phyloP scores from a whole-genome alignment of 2,888 invertebrate species.

The Drosophila pseudotakahashii region DNA sequence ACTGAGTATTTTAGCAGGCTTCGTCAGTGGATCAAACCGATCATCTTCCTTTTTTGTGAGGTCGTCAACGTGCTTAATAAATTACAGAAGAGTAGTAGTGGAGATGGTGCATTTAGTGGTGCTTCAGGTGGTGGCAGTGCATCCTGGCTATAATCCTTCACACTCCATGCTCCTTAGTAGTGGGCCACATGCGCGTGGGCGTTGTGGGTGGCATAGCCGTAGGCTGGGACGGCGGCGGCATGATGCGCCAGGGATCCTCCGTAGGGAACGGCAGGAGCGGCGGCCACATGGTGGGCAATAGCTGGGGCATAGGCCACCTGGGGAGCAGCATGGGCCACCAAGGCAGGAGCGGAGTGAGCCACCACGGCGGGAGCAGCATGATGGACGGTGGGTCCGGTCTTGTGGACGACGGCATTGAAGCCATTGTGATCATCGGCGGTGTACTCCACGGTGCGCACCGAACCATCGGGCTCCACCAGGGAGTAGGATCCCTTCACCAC shows the following conservation, averaged over 20 bases:
- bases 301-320: constrained; percentile 66
- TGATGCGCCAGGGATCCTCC: constrained; percentile 80
- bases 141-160: background rate
- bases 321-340: constrained; percentile 61
- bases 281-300: constrained; percentile 80
- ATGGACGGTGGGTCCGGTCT: constrained; percentile 83
- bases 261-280: constrained; percentile 79
- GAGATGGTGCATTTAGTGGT: constrained; percentile 18
- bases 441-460: constrained; percentile 84
- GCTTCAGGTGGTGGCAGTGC: constrained; percentile 27
- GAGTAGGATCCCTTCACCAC: constrained; percentile 85
- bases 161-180: constrained; percentile 70
- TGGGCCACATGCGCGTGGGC: constrained; percentile 80
- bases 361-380: constrained; percentile 68
- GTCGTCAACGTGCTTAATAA: constrained; percentile 71
- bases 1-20: constrained; percentile 74
- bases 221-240: constrained; percentile 75
- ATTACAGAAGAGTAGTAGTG: constrained; percentile 56
- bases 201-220: constrained; percentile 81
- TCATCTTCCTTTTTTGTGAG: constrained; percentile 42
- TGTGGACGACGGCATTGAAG: constrained; percentile 84
- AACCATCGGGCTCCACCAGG: constrained; percentile 84
- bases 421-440: constrained; percentile 84
- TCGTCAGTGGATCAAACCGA: constrained; percentile 30
- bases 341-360: constrained; percentile 65